Conservation (phyloP, 2,113 vertebrate genomes). For the Eupsittula cactorum region DNA sequence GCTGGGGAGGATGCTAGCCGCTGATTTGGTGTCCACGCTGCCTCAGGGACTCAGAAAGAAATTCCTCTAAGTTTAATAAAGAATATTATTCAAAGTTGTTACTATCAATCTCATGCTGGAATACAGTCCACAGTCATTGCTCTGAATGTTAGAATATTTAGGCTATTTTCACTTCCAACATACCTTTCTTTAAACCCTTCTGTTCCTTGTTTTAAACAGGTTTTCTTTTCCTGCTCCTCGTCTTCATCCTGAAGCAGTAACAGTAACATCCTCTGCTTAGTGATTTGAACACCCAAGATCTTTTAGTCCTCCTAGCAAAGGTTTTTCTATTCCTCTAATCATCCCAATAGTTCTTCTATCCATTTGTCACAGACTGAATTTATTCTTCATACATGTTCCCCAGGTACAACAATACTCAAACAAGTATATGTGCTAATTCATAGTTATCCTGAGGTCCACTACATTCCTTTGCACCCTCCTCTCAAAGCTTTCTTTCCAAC, state of each 20-base stretch:
- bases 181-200: not conserved
- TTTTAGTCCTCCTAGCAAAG: not conserved
- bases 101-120: not conserved
- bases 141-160: not conserved
- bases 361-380: not conserved
- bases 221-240: not conserved
- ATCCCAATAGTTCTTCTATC: not conserved
- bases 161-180: not conserved
- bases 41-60: not conserved
- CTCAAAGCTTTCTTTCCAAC: not conserved
- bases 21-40: not conserved
- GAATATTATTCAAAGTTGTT: not conserved
- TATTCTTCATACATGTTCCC: not conserved
- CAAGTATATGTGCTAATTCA: not conserved
- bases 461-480: not conserved
- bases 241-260: not conserved
- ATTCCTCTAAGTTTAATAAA: not conserved
- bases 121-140: not conserved
- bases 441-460: not conserved
- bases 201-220: not conserved
- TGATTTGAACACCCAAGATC: not conserved
- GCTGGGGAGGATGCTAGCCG: not conserved
- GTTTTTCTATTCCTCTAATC: not conserved
- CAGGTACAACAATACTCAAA: not conserved
- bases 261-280: not conserved